Conservation (phyloP, 2,888 invertebrate genomes). For the Cheilosia variabilis region DNA sequence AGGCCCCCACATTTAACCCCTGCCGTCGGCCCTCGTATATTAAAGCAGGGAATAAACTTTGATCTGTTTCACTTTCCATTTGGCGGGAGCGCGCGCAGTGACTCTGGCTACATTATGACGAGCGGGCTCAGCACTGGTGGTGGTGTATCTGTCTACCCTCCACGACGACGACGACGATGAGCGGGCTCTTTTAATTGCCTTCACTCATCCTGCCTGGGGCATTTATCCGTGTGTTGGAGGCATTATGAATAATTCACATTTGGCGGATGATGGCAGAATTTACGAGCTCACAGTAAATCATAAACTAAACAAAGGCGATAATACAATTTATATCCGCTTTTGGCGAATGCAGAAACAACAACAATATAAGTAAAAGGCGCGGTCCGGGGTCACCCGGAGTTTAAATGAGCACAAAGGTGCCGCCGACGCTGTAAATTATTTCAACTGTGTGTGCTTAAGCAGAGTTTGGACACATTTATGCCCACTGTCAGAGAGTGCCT, state of each 20-base stretch:
- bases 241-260: slow-evolving; percentile 70
- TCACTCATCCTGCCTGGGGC: slow-evolving; percentile 39
- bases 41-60: slow-evolving; percentile 45
- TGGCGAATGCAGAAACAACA: slow-evolving; percentile 48
- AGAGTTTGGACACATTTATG: slow-evolving; percentile 56
- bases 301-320: slow-evolving; percentile 59
- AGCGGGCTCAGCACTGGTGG: slow-evolving; percentile 17
- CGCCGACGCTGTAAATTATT: slow-evolving; percentile 56
- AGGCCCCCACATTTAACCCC: slow-evolving; percentile 51
- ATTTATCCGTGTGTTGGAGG: slow-evolving; percentile 18
- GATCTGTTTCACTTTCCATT: slow-evolving; percentile 64
- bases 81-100: slow-evolving; percentile 1
- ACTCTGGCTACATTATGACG: slow-evolving; percentile 20
- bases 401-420: slow-evolving; percentile 56
- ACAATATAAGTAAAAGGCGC: slow-evolving; percentile 24
- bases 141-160: background rate
- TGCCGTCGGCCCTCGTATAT: slow-evolving; percentile 27
- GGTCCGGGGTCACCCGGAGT: slow-evolving; percentile 9
- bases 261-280: slow-evolving; percentile 55
- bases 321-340: slow-evolving; percentile 57
- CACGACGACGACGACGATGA: background rate
- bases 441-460: slow-evolving; percentile 59
- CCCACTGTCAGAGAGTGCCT: slow-evolving; percentile 45
- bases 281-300: slow-evolving; percentile 61
- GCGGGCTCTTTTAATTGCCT: slow-evolving; percentile 59